Conservation (phyloP, 2,113 vertebrate genomes). For the Pandion haliaetus region DNA sequence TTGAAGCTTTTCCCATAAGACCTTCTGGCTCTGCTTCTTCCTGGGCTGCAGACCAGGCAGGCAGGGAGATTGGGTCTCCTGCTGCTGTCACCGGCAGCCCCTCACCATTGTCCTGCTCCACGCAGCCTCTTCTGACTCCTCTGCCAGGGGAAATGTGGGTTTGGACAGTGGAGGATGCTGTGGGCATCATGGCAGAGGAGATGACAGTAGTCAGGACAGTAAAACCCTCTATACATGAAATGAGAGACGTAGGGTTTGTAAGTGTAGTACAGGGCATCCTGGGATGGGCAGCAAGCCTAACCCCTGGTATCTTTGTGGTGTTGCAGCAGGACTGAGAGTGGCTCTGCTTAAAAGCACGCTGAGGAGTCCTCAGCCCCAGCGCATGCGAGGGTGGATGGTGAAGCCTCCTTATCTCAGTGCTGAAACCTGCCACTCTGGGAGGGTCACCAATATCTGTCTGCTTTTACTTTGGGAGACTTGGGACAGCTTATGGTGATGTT, state of each 20-base stretch:
- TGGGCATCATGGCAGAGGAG: not conserved
- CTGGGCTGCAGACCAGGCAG: not conserved
- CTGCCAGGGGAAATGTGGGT: fast-evolving
- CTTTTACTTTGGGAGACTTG: not conserved
- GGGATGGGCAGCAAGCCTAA: not conserved
- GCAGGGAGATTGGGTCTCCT: not conserved
- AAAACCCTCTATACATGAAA: not conserved
- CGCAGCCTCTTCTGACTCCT: not conserved
- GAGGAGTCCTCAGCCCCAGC: not conserved
- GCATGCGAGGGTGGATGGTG: fast-evolving
- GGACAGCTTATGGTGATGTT: not conserved
- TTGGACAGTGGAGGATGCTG: not conserved
- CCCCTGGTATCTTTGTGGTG: not conserved
- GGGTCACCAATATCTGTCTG: not conserved
- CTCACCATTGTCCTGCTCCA: not conserved
- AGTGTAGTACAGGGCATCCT: fast-evolving
- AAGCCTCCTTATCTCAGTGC: no score
- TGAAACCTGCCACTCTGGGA: not conserved
- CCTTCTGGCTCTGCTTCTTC: not conserved
- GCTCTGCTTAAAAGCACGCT: not conserved
- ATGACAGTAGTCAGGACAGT: fast-evolving
- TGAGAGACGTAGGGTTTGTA: not conserved
- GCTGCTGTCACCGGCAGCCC: not conserved
- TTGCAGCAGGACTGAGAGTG: not conserved
- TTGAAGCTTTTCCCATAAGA: not conserved